phyloP scores from a whole-genome alignment of 2,888 invertebrate species.

The Pyrocoelia pectoralis region DNA sequence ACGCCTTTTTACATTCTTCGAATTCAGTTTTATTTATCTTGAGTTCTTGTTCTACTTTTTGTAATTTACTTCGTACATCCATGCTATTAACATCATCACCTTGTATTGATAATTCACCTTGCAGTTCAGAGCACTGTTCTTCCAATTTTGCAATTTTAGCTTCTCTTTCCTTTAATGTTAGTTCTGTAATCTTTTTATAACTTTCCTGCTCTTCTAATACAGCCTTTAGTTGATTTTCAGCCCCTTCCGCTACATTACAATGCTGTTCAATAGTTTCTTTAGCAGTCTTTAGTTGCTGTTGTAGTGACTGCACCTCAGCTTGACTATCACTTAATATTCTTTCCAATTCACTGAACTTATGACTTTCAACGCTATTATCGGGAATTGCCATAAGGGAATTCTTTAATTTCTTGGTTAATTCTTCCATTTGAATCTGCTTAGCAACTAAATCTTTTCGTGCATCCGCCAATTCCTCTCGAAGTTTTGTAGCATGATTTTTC shows the following conservation, averaged over 20 bases:
- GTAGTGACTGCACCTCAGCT: constrained; percentile 72
- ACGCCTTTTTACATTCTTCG: constrained; percentile 68
- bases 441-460: constrained; percentile 68
- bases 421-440: constrained; percentile 72
- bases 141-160: constrained; percentile 72
- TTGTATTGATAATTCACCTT: constrained; percentile 75
- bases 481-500: constrained; percentile 69
- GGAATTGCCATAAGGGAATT: constrained; percentile 60
- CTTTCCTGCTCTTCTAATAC: constrained; percentile 62
- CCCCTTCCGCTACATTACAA: constrained; percentile 81
- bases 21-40: constrained; percentile 64
- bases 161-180: constrained; percentile 66
- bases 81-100: constrained; percentile 68
- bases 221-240: constrained; percentile 77
- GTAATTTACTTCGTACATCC: constrained; percentile 63
- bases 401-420: constrained; percentile 74
- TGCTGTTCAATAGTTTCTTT: constrained; percentile 85
- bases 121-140: constrained; percentile 64
- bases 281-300: constrained; percentile 75
- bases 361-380: constrained; percentile 67
- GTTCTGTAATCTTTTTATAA: constrained; percentile 68
- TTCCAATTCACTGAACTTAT: constrained; percentile 75
- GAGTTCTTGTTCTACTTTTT: constrained; percentile 68
- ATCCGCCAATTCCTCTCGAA: constrained; percentile 67
- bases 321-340: constrained; percentile 69